Percentiles rank a stretch among this genome's conserved stretches.
Conservation (phyloP, 2,888 invertebrate genomes). For the Rhingia campestris region DNA sequence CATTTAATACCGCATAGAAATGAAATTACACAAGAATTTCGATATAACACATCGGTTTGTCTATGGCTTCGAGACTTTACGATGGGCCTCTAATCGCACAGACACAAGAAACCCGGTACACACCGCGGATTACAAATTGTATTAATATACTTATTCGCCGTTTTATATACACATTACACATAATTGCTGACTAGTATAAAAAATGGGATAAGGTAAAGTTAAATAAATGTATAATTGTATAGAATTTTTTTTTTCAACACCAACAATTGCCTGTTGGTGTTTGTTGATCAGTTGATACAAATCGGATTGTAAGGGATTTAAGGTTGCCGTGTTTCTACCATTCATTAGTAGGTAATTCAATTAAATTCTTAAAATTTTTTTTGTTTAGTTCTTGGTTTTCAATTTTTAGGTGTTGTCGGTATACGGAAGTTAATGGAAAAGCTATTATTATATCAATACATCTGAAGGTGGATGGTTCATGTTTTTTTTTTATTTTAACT, state of each 20-base stretch:
- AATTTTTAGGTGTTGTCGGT: conserved; percentile 19
- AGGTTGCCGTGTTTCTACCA: conserved; percentile 34
- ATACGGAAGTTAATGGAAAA: conserved; percentile 34
- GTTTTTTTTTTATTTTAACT: no score
- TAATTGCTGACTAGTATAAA: conserved; percentile 21
- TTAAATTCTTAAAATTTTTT: conserved; percentile 65
- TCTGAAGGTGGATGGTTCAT: no score
- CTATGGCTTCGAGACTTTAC: conserved; percentile 59
- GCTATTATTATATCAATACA: background rate
- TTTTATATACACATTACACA: conserved; percentile 25
- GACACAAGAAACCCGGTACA: conserved; percentile 49
- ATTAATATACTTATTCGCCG: conserved; percentile 61
- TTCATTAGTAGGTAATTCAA: conserved; percentile 52
- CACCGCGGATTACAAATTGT: conserved; percentile 71
- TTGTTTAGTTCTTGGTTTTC: conserved; percentile 52
- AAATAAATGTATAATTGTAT: conserved; percentile 59
- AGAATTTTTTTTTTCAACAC: conserved; percentile 16
- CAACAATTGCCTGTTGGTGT: conserved; percentile 8
- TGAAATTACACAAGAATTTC: conserved; percentile 63
- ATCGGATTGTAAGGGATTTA: conserved; percentile 70
- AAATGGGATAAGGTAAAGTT: conserved; percentile 30
- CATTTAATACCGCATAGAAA: conserved; percentile 49
- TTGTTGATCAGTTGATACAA: conserved; percentile 40
- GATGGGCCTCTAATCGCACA: conserved; percentile 55
- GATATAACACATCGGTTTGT: conserved; percentile 53